Evolutionary conservation across 2,797 vertebrate genomes (phyloP).

Genomic region (Danio jaintianensis): DNA sequence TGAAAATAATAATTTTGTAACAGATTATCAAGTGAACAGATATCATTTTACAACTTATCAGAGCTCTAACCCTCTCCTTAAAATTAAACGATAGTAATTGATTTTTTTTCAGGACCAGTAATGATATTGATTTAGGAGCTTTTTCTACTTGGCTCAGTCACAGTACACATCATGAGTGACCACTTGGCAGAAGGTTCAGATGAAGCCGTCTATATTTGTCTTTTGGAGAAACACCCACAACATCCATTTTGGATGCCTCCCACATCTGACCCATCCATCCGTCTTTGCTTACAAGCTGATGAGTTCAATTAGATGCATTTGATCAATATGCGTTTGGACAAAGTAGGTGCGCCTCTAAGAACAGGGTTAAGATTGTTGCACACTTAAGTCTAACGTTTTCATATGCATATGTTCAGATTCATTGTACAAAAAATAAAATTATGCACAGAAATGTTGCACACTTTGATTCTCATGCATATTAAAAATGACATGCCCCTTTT

Average conservation of each 20-base stretch:
- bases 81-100: neutral
- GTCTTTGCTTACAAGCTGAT: neutral
- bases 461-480: no score
- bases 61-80: neutral
- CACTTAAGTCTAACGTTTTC: no score
- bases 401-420: no score
- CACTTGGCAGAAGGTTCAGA: neutral
- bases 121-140: neutral
- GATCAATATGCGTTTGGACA: neutral
- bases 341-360: neutral
- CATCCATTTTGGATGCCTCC: neutral
- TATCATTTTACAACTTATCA: no score
- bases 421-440: no score
- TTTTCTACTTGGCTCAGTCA: neutral
- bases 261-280: neutral
- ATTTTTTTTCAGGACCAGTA: neutral
- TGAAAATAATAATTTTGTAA: no score
- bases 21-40: no score
- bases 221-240: neutral
- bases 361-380: no score
- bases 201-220: neutral
- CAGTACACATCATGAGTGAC: no score
- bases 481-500: no score
- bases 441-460: no score
- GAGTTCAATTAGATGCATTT: neutral